Percentiles rank a stretch among this genome's conserved stretches.
Evolutionary conservation across 2,888 invertebrate species (phyloP).

Genomic region (Neoaliturus tenellus): DNA sequence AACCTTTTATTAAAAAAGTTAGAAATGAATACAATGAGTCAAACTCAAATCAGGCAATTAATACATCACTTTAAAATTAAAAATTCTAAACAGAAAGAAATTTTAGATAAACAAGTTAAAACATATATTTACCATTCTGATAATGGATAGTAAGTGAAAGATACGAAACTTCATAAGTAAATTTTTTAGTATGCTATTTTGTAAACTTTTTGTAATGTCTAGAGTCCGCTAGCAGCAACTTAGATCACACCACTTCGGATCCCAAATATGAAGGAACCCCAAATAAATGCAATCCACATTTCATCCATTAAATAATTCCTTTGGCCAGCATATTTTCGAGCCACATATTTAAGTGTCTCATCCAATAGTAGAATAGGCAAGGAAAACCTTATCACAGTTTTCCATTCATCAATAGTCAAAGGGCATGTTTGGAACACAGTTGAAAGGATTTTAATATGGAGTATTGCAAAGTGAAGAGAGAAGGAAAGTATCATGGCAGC

Average conservation of each 20-base stretch:
- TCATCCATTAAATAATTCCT: constrained; percentile 85
- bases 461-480: constrained; percentile 99
- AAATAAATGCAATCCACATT: constrained; percentile 97
- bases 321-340: constrained; percentile 99
- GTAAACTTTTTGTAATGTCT: too few species aligned
- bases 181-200: too few species aligned
- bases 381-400: constrained; percentile 99
- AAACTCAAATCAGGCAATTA: too few species aligned
- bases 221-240: neutral
- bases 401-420: constrained; percentile 94
- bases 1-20: too few species aligned
- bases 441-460: constrained; percentile 98
- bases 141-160: too few species aligned
- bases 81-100: too few species aligned
- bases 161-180: too few species aligned
- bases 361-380: constrained; percentile 99
- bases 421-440: constrained; percentile 99
- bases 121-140: too few species aligned
- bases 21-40: too few species aligned
- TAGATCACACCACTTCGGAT: constrained; percentile 77
- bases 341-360: constrained; percentile 99
- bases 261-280: constrained; percentile 96
- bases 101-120: too few species aligned
- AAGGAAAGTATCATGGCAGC: constrained; percentile 99
- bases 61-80: too few species aligned